Conservation (phyloP, 1,140 invertebrate species). For the Musca domestica region DNA sequence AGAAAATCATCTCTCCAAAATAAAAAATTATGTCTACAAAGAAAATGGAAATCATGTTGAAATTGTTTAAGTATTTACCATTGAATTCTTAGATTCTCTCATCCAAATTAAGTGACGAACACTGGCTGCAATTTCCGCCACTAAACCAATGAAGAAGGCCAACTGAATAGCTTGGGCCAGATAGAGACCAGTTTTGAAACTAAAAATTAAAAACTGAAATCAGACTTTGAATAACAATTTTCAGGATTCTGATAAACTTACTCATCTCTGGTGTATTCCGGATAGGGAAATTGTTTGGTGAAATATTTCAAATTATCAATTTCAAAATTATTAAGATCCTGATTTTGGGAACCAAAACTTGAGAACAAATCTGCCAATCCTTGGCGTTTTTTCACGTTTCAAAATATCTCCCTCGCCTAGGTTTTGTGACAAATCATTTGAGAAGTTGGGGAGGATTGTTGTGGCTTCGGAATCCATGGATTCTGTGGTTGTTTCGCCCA, state of each 20-base stretch:
- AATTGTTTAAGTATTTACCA: conserved; percentile 59
- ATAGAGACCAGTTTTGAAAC: conserved; percentile 65
- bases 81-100: conserved; percentile 65
- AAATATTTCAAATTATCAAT: conserved; percentile 58
- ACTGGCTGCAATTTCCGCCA: conserved; percentile 62
- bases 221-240: background rate
- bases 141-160: conserved; percentile 63
- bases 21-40: no score
- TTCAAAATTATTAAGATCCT: conserved; percentile 25
- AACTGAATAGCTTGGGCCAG: conserved; percentile 64
- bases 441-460: background rate
- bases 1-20: no score
- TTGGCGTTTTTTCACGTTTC: conserved; percentile 35
- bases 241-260: conserved; percentile 51
- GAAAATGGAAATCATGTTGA: no score
- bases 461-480: background rate
- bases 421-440: background rate
- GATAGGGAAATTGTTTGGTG: conserved; percentile 68
- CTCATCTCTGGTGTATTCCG: conserved; percentile 63
- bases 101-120: conserved; percentile 65
- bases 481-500: background rate
- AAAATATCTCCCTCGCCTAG: background rate
- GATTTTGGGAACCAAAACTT: conserved; percentile 15
- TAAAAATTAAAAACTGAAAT: no score
- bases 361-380: conserved; percentile 38